These are phyloP conservation scores for Drosophila equinoxialis DNA, from an alignment of 1,140 invertebrate species.

Conservation along the genomic window DNA sequence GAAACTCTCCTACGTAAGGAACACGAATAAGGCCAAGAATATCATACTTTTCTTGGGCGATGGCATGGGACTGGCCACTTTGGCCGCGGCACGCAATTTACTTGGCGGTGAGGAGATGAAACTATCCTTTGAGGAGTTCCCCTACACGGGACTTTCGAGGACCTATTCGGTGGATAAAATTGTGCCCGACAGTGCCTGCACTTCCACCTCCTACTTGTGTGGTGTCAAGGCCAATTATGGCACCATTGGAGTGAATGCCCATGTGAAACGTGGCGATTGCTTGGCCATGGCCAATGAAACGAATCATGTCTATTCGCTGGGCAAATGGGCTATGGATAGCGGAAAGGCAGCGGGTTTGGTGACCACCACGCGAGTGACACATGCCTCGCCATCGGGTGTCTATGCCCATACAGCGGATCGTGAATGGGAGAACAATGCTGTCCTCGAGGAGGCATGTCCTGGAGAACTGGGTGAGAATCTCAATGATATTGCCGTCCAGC, in stretches of 20 bases:
- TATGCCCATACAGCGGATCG: constrained; percentile 90
- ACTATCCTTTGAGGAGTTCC: constrained; percentile 91
- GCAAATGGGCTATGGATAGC: constrained; percentile 88
- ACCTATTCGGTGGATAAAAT: constrained; percentile 93
- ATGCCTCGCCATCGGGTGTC: constrained; percentile 89
- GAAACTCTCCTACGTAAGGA: constrained; percentile 73
- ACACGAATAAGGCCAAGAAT: constrained; percentile 86
- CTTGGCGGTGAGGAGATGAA: constrained; percentile 86
- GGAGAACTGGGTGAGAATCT: constrained; percentile 83
- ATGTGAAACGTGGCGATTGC: constrained; percentile 86
- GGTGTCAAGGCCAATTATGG: constrained; percentile 93
- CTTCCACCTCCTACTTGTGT: constrained; percentile 90
- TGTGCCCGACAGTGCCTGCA: constrained; percentile 91
- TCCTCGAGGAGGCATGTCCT: constrained; percentile 82
- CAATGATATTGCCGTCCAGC: constrained; percentile 89
- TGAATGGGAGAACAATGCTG: constrained; percentile 90
- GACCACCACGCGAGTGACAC: constrained; percentile 91
- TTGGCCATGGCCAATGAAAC: constrained; percentile 84
- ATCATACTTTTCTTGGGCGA: constrained; percentile 92
- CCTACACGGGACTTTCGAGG: constrained; percentile 89
- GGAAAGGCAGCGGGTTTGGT: constrained; percentile 90
- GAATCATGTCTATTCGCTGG: constrained; percentile 87
- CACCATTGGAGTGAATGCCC: constrained; percentile 89
- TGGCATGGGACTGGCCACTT: constrained; percentile 90
- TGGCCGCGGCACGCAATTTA: constrained; percentile 88